Evolutionary conservation across 2,888 invertebrate genomes (phyloP), one percentile per base, ranked within the genome.

Genomic region (Laothoe populi): DNA sequence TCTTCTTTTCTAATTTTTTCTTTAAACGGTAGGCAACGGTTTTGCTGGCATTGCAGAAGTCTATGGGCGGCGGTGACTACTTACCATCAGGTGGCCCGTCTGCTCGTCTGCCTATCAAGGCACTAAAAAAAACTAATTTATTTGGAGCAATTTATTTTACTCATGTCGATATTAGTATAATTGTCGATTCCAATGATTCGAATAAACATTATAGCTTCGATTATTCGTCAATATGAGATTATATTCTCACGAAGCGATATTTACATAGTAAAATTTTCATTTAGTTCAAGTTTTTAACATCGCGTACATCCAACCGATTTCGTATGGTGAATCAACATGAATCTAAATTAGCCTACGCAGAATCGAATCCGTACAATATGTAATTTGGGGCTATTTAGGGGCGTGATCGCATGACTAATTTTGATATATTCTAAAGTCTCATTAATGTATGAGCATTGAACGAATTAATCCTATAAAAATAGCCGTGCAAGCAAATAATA

Each of bases 301-400:
- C 60, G 57, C 44, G 62, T 59, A 63, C 62, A 60, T 57, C 26
- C 49, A 62, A 59, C 59, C 57, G 61, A 64, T 66, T 62, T 42
- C 61, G 62, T 48, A 53, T 59, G 59, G 42, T 65, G 61, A 45
- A 57, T 35, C 23, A 65, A 63, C 58, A 65, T 64, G 46, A 59
- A 62, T 64, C n/a, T 23, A 63, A 64, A 63, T 59, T 60, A 64
- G 61, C 64, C 64, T 57, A 65, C 64, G 63, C 64, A 59, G 48
- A 62, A 64, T 61, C 23, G 59, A 59, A 64, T 57, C 57, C 61
- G 61, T 65, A 64, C 31, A n/a, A n/a, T n/a, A 44, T 63, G 48
- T 62, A 62, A 67, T 65, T 67, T 61, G 42, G 38, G 59, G 62
- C 59, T 63, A 60, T 61, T 62, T 59, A 40, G 31, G 49, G 61